Percentiles rank a stretch among this genome's conserved stretches.
These are phyloP conservation scores for Actinostola sp. DNA, from an alignment of 92 coral and sea anemone genomes.

Conservation along the genomic window DNA sequence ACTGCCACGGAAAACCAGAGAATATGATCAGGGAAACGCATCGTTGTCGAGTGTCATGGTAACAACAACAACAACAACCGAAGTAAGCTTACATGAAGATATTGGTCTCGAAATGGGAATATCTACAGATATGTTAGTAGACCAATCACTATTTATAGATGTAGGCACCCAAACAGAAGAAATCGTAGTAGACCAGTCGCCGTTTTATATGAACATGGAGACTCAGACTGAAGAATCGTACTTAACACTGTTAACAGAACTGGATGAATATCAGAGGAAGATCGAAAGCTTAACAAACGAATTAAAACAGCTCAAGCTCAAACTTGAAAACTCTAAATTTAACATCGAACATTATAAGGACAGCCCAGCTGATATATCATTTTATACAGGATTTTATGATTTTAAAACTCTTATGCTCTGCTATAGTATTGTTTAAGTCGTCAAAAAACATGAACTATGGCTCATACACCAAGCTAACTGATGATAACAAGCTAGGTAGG, in stretches of 20 bases:
- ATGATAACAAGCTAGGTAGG: slow-evolving; percentile 42
- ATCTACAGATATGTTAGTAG: too few species aligned
- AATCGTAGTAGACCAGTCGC: too few species aligned
- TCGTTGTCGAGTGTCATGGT: slow-evolving; percentile 40
- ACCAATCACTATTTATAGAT: slow-evolving; percentile 10
- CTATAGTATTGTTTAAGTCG: slow-evolving; percentile 34
- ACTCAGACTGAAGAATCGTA: too few species aligned
- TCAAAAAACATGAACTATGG: slow-evolving; percentile 46
- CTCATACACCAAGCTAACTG: slow-evolving; percentile 33
- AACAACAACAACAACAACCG: slow-evolving; percentile 16
- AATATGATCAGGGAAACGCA: neutral
- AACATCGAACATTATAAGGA: slow-evolving; percentile 44
- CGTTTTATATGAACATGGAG: too few species aligned
- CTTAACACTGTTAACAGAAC: too few species aligned
- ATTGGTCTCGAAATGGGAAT: too few species aligned
- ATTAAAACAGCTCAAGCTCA: too few species aligned
- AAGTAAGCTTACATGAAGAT: slow-evolving; percentile 7
- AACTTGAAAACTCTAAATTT: slow-evolving; percentile 33
- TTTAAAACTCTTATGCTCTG: slow-evolving; percentile 36
- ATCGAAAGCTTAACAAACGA: too few species aligned
- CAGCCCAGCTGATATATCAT: slow-evolving; percentile 31
- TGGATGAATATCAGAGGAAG: too few species aligned
- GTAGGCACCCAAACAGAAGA: slow-evolving; percentile 31
- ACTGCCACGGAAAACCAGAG: slow-evolving; percentile 17
- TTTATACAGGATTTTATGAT: slow-evolving; percentile 40